phyloP scores from a whole-genome alignment of 2,888 invertebrate species.

The Idaea biselata region DNA sequence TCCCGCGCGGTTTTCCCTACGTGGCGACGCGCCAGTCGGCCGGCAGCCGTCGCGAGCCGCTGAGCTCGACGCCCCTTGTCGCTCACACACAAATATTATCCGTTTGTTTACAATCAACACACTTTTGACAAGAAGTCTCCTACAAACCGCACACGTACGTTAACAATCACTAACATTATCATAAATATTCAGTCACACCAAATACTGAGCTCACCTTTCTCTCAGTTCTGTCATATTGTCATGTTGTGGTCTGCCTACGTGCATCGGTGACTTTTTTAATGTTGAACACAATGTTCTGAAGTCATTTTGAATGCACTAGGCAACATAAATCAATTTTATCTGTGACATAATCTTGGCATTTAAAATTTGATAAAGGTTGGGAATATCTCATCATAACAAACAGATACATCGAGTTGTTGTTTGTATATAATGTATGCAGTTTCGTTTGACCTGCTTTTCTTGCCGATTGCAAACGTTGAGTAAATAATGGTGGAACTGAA shows the following conservation, averaged over 20 bases:
- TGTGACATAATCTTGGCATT: constrained; percentile 8
- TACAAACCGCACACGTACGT: constrained; percentile 61
- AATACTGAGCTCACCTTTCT: not conserved
- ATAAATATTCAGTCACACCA: not conserved
- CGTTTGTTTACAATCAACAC: constrained; percentile 63
- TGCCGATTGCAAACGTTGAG: not conserved
- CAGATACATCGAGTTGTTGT: not conserved
- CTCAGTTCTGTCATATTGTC: constrained; percentile 26
- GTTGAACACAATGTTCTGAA: constrained; percentile 6
- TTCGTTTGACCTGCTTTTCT: not conserved
- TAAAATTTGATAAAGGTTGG: constrained; percentile 4
- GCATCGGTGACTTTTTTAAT: constrained; percentile 24
- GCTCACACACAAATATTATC: constrained; percentile 47
- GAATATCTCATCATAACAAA: not conserved
- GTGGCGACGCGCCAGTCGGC: constrained; percentile 52
- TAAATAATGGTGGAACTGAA: not conserved
- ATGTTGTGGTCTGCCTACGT: constrained; percentile 46
- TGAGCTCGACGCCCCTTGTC: constrained; percentile 42
- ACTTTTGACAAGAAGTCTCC: constrained; percentile 55
- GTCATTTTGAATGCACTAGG: constrained; percentile 18
- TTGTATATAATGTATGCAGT: not conserved
- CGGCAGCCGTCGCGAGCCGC: constrained; percentile 61
- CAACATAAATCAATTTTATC: constrained; percentile 11
- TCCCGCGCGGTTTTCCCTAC: constrained; percentile 43
- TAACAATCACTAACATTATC: constrained; percentile 21